Evolutionary conservation across 2,113 vertebrate species (phyloP).

Genomic region (Zingel zingel): DNA sequence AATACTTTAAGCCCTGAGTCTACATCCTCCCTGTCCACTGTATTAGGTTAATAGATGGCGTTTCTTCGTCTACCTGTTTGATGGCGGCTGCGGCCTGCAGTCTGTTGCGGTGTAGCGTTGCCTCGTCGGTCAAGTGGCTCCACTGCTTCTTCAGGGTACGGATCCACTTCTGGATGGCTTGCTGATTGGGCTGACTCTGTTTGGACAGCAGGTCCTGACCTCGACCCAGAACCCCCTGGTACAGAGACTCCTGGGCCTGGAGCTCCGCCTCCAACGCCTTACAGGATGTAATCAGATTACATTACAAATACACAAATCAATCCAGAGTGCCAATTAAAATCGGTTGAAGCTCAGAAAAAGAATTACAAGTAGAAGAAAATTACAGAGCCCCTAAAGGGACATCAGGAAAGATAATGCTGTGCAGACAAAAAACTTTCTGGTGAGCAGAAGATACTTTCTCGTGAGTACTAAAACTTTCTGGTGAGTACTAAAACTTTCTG

Average conservation of each 20-base stretch:
- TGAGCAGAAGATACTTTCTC: too few species aligned
- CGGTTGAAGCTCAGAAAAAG: too few species aligned
- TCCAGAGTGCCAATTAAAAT: too few species aligned
- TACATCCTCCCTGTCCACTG: too few species aligned
- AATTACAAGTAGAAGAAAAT: too few species aligned
- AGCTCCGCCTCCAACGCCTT: slow-evolving; percentile 88
- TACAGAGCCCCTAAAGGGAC: too few species aligned
- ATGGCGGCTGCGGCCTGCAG: slow-evolving; percentile 86
- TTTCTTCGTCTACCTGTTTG: slow-evolving; percentile 82
- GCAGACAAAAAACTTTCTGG: too few species aligned
- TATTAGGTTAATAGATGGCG: too few species aligned
- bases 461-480: too few species aligned
- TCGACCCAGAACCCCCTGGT: slow-evolving; percentile 80
- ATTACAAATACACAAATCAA: not conserved
- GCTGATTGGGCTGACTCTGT: slow-evolving; percentile 41
- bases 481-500: too few species aligned
- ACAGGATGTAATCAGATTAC: not conserved
- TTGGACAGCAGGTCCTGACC: slow-evolving; percentile 84
- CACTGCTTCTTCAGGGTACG: slow-evolving; percentile 84
- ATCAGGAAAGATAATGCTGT: too few species aligned
- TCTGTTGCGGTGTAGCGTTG: slow-evolving; percentile 64
- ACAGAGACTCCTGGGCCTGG: slow-evolving; percentile 83
- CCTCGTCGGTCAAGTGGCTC: slow-evolving; percentile 84
- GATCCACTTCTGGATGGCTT: slow-evolving; percentile 81
- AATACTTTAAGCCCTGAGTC: too few species aligned